Evolutionary conservation across 2,113 vertebrate species (phyloP), one percentile per base, ranked within the genome.

Genomic region (Kryptolebias marmoratus): DNA sequence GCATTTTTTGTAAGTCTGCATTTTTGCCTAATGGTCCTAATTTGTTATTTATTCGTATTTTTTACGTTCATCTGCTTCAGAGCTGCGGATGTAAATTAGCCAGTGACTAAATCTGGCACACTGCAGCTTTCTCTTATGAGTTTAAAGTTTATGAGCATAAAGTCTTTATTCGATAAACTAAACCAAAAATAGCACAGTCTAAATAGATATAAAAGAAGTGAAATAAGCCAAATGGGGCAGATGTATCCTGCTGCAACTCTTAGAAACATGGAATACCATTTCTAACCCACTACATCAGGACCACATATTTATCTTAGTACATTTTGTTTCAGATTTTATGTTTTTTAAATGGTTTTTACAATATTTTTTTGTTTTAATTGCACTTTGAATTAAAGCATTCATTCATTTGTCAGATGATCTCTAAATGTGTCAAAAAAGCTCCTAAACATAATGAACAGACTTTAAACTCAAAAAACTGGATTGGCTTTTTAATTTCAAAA

Each of bases 181-280:
- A 52, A 63, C 0, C 53, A 9, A 30, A 49, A 27, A 56, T 12
- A 56, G 11, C 28, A 30, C 27, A 13, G 53, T 54, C 11, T 27
- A 22, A 54, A 54, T 9, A 27, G n/a, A 22, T 22, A 22, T 22
- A 22, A 22, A 54, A 57, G 16, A 31, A 16, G 30, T 12, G 13
- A 16, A 31, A 56, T 56, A 64, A 28, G 22, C 44, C 18, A 47
- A 67, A 82, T 75, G 22, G 22, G 22, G 22, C 22, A 22, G 22
- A 22, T 22, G 22, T 22, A 22, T 22, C 22, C 22, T 68, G 73
- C 66, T 39, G 71, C 68, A 62, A 72, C 81, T 81, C 69, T 83
- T 82, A 78, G 64, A 88, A 71, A 84, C 85, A 80, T 86, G 80
- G 64, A 89, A 28, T 16, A 50, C 63, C 72, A 22, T 88, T 87